Evolutionary conservation across 2,888 invertebrate species (phyloP).

Genomic region (Aromia moschata): DNA sequence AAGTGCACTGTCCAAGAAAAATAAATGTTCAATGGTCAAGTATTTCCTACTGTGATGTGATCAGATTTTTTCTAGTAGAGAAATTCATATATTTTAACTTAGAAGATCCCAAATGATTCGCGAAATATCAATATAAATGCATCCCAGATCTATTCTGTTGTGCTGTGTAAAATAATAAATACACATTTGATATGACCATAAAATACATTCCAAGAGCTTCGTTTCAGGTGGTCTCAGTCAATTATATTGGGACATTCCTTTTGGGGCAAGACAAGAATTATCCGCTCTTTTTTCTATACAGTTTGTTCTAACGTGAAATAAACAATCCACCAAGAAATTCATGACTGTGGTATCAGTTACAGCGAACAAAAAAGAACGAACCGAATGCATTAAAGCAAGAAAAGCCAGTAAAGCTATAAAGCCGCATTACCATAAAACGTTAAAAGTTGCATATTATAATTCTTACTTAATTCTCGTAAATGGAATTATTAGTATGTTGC

Average conservation of each 20-base stretch:
- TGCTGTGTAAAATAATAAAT: too few relatives aligned
- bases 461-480: constrained; percentile 18
- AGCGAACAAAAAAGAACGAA: constrained; percentile 9
- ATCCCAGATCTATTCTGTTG: too few relatives aligned
- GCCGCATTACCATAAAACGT: constrained; percentile 22
- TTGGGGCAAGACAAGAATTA: neutral
- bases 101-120: too few relatives aligned
- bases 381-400: constrained; percentile 11
- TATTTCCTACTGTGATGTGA: too few relatives aligned
- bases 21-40: too few relatives aligned
- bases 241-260: neutral
- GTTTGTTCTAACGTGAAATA: constrained; percentile 8
- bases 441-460: constrained; percentile 22
- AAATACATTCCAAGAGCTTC: neutral
- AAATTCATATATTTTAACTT: too few relatives aligned
- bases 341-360: constrained; percentile 17
- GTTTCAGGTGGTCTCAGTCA: neutral
- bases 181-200: neutral
- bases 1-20: too few relatives aligned
- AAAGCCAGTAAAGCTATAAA: constrained; percentile 15
- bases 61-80: too few relatives aligned
- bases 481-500: constrained; percentile 35
- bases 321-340: constrained; percentile 9
- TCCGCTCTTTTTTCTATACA: neutral
- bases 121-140: too few relatives aligned